These are phyloP conservation scores for Leucophenga montana DNA, from an alignment of 2,888 invertebrate genomes.

Conservation along the genomic window DNA sequence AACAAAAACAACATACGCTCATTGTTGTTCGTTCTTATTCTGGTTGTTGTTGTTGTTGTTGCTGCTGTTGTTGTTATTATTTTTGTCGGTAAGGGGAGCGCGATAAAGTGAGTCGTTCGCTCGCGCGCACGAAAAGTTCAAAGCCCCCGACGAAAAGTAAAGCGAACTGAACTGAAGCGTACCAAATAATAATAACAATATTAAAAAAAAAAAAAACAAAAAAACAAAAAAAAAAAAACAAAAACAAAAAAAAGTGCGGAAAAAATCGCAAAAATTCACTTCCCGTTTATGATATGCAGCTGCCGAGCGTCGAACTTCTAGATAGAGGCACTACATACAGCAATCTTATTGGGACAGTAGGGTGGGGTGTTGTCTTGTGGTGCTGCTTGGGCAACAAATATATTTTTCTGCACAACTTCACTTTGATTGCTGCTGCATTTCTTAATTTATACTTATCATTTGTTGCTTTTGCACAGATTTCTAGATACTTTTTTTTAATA, in stretches of 20 bases:
- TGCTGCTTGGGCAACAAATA: no score
- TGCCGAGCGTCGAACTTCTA: not conserved
- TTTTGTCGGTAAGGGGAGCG: no score
- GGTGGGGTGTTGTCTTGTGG: not conserved
- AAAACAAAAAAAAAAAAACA: constrained; percentile 3
- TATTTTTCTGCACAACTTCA: no score
- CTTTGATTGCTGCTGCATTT: no score
- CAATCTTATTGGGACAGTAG: not conserved
- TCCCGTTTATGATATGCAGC: constrained; percentile 27
- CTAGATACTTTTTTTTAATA: not conserved
- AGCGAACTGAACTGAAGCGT: not conserved
- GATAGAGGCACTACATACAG: not conserved
- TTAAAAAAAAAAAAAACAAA: not conserved
- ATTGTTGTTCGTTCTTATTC: no score
- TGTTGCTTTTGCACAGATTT: not conserved
- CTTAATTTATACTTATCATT: not conserved
- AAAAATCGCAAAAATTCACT: constrained; percentile 22
- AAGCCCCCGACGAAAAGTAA: constrained; percentile 12
- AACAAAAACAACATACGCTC: no score
- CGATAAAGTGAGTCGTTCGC: constrained; percentile 7
- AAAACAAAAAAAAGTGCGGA: not conserved
- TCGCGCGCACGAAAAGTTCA: constrained; percentile 5
- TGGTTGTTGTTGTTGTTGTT: constrained; percentile 15
- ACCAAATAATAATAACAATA: constrained; percentile 6
- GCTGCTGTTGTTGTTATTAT: constrained; percentile 21